These are phyloP conservation scores for Drosophila bifasciata DNA, from an alignment of 1,140 invertebrate genomes.

Conservation along the genomic window DNA sequence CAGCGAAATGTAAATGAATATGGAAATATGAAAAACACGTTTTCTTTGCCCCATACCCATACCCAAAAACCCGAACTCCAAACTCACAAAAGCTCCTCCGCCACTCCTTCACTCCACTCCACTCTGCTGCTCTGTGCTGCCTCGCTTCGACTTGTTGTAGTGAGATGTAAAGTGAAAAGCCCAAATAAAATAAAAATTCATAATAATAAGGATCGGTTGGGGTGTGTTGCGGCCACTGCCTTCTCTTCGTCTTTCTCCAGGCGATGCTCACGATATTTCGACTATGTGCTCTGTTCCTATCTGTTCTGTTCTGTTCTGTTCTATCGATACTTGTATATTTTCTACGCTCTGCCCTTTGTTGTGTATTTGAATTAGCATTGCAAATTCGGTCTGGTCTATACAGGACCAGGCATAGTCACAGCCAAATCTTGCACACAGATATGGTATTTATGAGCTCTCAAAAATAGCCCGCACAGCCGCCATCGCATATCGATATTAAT, in stretches of 20 bases:
- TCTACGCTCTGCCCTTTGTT: constrained; percentile 23
- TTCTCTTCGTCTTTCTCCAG: constrained; percentile 10
- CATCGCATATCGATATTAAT: constrained; percentile 35
- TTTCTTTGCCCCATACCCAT: constrained; percentile 27
- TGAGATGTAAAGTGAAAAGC: constrained; percentile 67
- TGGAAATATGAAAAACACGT: constrained; percentile 75
- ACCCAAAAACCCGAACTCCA: too few species aligned
- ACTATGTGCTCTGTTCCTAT: constrained; percentile 2
- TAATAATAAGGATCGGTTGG: constrained; percentile 49
- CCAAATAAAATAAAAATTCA: constrained; percentile 54
- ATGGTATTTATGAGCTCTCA: constrained; percentile 65
- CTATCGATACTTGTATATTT: constrained; percentile 3
- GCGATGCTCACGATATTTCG: constrained; percentile 25
- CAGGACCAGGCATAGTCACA: background rate
- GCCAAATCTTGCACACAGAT: constrained; percentile 24
- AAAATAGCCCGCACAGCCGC: constrained; percentile 44
- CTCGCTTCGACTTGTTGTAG: constrained; percentile 11
- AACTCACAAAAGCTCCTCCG: too few species aligned
- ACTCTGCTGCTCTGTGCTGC: background rate
- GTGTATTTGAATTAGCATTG: constrained; percentile 54
- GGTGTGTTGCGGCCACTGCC: background rate
- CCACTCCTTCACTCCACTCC: too few species aligned
- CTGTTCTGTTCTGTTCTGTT: constrained; percentile 18
- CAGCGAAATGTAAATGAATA: constrained; percentile 65
- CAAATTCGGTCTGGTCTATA: constrained; percentile 39